These are phyloP conservation scores for Stichodactyla mertensii DNA, from an alignment of 64 coral and sea anemone species.

Conservation along the genomic window DNA sequence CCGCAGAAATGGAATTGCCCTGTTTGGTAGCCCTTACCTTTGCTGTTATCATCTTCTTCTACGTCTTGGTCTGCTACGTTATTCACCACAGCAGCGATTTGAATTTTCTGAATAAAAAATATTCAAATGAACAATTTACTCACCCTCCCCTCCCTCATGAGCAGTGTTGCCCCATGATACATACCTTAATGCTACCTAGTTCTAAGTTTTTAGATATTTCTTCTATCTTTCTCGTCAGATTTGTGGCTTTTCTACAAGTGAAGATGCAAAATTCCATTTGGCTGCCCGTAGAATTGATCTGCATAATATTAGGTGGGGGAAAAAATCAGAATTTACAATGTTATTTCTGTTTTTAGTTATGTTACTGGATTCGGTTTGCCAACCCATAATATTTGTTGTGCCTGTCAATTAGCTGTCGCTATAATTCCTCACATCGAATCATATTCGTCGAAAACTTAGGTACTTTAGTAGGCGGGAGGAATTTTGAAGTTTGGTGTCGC, in stretches of 20 bases:
- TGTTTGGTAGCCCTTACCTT: slow-evolving; percentile 15
- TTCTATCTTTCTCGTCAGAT: slow-evolving; percentile 63
- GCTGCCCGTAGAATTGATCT: slow-evolving; percentile 77
- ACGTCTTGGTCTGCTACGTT: slow-evolving; percentile 36
- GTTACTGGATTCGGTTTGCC: no score
- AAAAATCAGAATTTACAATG: background rate
- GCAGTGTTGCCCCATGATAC: background rate
- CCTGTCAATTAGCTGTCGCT: no score
- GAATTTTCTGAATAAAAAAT: slow-evolving; percentile 62
- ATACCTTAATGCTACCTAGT: slow-evolving; percentile 79
- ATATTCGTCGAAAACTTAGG: no score
- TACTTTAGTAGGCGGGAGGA: no score
- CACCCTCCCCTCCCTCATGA: background rate
- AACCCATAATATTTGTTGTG: no score
- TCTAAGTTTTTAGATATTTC: slow-evolving; percentile 62
- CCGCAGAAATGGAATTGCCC: no score
- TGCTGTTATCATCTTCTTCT: slow-evolving; percentile 40
- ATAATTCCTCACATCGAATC: no score
- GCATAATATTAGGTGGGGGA: no score
- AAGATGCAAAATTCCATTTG: slow-evolving; percentile 81
- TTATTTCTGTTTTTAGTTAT: no score
- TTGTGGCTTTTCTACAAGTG: slow-evolving; percentile 52
- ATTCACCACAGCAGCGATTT: slow-evolving; percentile 41
- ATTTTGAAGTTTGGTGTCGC: no score
- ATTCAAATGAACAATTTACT: background rate